These are phyloP conservation scores for Corythoichthys intestinalis DNA, from an alignment of 2,113 vertebrate species.

Conservation along the genomic window DNA sequence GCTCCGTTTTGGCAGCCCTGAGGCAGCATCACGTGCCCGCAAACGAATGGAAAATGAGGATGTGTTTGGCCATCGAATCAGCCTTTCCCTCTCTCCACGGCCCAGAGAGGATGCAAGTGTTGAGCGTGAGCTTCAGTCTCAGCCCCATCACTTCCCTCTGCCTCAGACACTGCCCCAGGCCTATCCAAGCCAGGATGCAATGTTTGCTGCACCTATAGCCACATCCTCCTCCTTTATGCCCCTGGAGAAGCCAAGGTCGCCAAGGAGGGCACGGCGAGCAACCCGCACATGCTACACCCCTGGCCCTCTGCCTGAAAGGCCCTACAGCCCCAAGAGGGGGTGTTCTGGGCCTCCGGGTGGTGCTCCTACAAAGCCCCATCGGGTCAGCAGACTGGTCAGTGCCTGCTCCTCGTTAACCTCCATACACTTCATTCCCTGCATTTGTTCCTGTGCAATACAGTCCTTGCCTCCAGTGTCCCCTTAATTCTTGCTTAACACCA, in stretches of 20 bases:
- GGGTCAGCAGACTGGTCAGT: constrained; percentile 88
- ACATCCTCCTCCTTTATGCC: constrained; percentile 61
- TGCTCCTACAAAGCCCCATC: constrained; percentile 71
- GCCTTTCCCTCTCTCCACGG: constrained; percentile 84
- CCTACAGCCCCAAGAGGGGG: constrained; percentile 79
- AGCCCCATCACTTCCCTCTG: constrained; percentile 25
- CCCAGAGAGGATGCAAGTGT: constrained; percentile 67
- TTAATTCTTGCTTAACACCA: constrained; percentile 36
- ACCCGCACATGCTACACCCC: constrained; percentile 76
- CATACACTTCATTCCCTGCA: constrained; percentile 39
- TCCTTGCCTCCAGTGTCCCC: constrained; percentile 18
- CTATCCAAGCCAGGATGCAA: constrained; percentile 37
- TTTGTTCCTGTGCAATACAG: constrained; percentile 43
- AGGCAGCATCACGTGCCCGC: constrained; percentile 86
- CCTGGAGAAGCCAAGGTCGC: constrained; percentile 85
- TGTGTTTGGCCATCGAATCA: constrained; percentile 89
- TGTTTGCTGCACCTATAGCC: constrained; percentile 28
- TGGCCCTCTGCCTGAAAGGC: constrained; percentile 76
- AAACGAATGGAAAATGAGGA: constrained; percentile 98
- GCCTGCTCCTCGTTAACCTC: constrained; percentile 62
- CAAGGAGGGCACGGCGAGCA: constrained; percentile 82
- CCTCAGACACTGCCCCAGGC: constrained; percentile 33
- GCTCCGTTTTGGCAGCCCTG: constrained; percentile 87
- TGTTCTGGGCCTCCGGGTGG: constrained; percentile 71
- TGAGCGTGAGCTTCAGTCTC: constrained; percentile 51